Percentiles rank a stretch among this genome's conserved stretches.
These are phyloP conservation scores for Clarias batrachus DNA, from an alignment of 2,113 vertebrate species.

Conservation along the genomic window DNA sequence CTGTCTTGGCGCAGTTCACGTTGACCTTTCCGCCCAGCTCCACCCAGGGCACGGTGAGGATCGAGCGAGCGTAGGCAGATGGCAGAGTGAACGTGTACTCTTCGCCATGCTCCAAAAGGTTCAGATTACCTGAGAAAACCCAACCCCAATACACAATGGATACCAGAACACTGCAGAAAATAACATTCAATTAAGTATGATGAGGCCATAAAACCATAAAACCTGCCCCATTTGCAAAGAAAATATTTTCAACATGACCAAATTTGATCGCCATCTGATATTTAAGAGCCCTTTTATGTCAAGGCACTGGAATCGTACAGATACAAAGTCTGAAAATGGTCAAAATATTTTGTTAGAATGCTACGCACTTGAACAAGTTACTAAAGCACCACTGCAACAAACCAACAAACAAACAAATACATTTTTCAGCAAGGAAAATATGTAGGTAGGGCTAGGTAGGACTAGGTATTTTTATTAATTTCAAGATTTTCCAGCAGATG, in stretches of 20 bases:
- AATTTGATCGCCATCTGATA: neutral
- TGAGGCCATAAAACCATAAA: neutral
- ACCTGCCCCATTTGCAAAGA: neutral
- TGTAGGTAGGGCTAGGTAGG: too few relatives aligned
- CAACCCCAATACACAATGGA: neutral
- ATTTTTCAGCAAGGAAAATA: neutral
- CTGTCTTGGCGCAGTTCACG: slow-evolving; percentile 88
- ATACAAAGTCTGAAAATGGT: neutral
- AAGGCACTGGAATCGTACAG: neutral
- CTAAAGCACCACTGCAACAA: neutral
- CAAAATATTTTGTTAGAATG: neutral
- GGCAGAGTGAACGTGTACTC: slow-evolving; percentile 94
- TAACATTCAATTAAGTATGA: neutral
- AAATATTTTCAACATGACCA: neutral
- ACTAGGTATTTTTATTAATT: neutral
- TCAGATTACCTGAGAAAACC: slow-evolving; percentile 78
- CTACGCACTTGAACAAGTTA: neutral
- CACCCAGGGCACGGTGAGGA: slow-evolving; percentile 98
- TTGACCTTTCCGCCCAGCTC: slow-evolving; percentile 95
- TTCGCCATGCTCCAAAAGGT: slow-evolving; percentile 88
- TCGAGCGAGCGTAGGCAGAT: slow-evolving; percentile 93
- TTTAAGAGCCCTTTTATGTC: neutral
- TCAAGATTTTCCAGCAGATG: neutral
- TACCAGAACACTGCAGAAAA: neutral
- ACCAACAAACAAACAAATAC: too few relatives aligned